Percentiles rank a stretch among this genome's conserved stretches.
Conservation (phyloP, 2,113 vertebrate genomes). For the Neolamprologus caudopunctatus region DNA sequence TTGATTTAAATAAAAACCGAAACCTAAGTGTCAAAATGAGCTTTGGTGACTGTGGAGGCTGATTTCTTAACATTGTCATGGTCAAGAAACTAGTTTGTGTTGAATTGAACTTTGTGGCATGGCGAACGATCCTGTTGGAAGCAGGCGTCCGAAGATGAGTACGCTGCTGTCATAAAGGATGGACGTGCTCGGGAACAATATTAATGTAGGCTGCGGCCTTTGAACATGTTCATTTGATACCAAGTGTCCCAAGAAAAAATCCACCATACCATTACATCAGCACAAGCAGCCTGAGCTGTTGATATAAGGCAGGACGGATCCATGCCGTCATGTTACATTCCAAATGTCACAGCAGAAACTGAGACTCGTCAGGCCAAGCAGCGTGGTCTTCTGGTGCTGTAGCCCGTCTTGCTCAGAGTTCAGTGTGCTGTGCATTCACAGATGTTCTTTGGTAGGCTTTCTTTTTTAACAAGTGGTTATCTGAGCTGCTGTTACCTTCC, state of each 20-base stretch:
- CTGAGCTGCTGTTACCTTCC: neutral
- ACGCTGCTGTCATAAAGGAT: neutral
- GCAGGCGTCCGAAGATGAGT: fast-evolving
- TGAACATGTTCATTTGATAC: neutral
- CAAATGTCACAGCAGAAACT: neutral
- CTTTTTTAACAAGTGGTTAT: neutral
- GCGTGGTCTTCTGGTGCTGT: neutral
- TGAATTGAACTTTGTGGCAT: neutral
- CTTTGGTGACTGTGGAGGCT: neutral
- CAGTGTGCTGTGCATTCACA: neutral
- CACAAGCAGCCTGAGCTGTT: neutral
- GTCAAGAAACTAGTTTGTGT: neutral
- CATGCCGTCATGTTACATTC: neutral
- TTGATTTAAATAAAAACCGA: neutral
- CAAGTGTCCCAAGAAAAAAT: neutral
- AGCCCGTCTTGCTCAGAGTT: neutral
- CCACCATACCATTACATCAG: neutral
- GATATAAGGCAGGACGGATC: neutral
- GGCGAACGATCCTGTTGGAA: fast-evolving
- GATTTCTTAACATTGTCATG: neutral
- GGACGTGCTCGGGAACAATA: neutral
- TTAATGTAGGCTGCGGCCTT: neutral
- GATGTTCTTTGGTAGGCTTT: neutral
- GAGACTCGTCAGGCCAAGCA: neutral
- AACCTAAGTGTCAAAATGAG: neutral